These are phyloP conservation scores for Lamprologus lemairii DNA, from an alignment of 2,113 vertebrate species.

Conservation along the genomic window DNA sequence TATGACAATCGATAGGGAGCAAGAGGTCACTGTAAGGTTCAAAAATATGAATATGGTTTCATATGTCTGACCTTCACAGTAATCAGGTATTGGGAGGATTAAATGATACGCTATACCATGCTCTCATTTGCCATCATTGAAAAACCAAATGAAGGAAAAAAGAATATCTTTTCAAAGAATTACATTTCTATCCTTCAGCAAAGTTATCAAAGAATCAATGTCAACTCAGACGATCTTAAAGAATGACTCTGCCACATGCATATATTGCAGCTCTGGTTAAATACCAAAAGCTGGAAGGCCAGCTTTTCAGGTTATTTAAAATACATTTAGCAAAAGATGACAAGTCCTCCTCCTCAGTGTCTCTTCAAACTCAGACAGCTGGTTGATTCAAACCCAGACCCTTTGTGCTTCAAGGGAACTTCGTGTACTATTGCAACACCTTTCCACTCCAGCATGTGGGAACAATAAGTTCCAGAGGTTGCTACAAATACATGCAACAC, in stretches of 20 bases:
- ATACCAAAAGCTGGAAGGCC: background rate
- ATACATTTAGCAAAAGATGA: background rate
- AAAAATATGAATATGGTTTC: background rate
- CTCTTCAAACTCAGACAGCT: background rate
- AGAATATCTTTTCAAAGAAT: background rate
- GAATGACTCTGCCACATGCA: background rate
- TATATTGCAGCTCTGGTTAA: background rate
- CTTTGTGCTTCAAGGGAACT: background rate
- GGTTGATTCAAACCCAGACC: background rate
- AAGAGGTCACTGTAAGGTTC: background rate
- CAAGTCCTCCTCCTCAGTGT: background rate
- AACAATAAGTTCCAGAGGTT: background rate
- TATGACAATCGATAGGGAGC: background rate
- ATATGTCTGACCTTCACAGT: background rate
- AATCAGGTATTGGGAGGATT: background rate
- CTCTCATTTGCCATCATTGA: background rate
- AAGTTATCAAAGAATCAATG: background rate
- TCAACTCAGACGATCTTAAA: background rate
- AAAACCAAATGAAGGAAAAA: background rate
- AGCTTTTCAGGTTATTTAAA: background rate
- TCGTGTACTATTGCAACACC: background rate
- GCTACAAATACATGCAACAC: background rate
- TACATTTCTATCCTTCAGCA: background rate
- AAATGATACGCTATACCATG: background rate
- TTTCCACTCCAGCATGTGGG: background rate